Evolutionary conservation across 2,113 vertebrate genomes (phyloP).

Genomic region (Heterochromis multidens): DNA sequence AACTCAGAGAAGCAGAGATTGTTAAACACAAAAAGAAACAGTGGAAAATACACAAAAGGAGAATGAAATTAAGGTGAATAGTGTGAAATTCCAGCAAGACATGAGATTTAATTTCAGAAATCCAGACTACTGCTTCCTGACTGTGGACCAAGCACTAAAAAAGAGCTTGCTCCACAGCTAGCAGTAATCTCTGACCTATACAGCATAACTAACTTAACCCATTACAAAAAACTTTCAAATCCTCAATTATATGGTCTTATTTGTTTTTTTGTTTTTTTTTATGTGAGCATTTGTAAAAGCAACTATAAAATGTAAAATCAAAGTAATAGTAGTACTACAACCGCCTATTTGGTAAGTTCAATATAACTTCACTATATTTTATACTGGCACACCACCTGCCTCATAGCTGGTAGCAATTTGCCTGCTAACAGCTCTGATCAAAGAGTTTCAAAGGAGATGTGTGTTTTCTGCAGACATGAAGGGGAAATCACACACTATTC

Average conservation of each 20-base stretch:
- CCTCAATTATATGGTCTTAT: background rate
- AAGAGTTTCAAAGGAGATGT: no score
- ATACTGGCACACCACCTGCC: no score
- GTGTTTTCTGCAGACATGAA: no score
- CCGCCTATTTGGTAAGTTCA: background rate
- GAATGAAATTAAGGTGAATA: background rate
- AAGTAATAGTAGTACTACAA: background rate
- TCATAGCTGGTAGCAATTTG: no score
- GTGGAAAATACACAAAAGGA: background rate
- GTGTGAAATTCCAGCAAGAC: background rate
- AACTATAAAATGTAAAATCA: background rate
- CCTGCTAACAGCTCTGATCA: no score
- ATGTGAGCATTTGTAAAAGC: no score
- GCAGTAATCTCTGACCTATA: background rate
- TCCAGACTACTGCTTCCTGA: background rate
- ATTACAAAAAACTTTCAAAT: background rate
- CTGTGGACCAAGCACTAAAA: background rate
- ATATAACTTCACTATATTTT: no score
- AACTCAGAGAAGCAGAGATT: background rate
- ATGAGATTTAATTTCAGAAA: background rate
- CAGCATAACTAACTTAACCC: background rate
- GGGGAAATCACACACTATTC: no score
- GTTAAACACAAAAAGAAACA: background rate
- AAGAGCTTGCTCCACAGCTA: background rate
- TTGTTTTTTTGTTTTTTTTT: no score